Evolutionary conservation across 2,113 vertebrate genomes (phyloP), one percentile per base, ranked within the genome.

Genomic region (Tyto alba): DNA sequence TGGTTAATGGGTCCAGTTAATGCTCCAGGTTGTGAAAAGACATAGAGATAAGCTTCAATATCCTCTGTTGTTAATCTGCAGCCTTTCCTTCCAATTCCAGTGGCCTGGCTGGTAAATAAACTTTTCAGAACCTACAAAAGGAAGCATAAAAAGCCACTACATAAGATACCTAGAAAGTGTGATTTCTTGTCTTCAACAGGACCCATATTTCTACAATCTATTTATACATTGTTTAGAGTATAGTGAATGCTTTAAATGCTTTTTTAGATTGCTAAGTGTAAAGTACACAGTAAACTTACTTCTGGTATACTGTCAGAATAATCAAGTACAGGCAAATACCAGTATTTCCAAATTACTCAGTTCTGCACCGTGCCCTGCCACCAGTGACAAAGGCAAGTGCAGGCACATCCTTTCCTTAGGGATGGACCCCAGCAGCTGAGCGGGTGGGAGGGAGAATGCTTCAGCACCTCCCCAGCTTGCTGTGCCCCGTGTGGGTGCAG

Each of bases 1-100:
- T 99, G 99, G 97, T 99, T 99, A 93, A 99, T 99, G 59, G 99
- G 99, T 79, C 99, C 99, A 11, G 98, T 99, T 92, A 99, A 97
- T 56, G 99, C 99, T 94, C 99, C 99, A 1, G 99, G 99, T 97
- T 99, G 99, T 57, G 99, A 99, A 85, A 99, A 99, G 53, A 99
- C 97, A 53, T 99, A 99, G 85, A 99, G 95, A 79, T 99, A 99
- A 71, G 99, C 99, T 97, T 99, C 99, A 77, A 99, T 95, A 90
- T 99, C 99, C 93, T 99, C 99, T 38, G 98, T 95, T 60, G 99
- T 99, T 85, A 99, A 98, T 97, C 96, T 98, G 29, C 98, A 98
- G 45, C 99, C 99, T 97, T 99, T 99, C 85, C 97, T 98, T 66
- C 99, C 98, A 59, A 99, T 99, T 88, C 99, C 99, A 78, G 99